A percentile compares a stretch with the other conserved stretches of the same genome.
Conservation (phyloP, 2,797 vertebrate species). For the Alca torda region DNA sequence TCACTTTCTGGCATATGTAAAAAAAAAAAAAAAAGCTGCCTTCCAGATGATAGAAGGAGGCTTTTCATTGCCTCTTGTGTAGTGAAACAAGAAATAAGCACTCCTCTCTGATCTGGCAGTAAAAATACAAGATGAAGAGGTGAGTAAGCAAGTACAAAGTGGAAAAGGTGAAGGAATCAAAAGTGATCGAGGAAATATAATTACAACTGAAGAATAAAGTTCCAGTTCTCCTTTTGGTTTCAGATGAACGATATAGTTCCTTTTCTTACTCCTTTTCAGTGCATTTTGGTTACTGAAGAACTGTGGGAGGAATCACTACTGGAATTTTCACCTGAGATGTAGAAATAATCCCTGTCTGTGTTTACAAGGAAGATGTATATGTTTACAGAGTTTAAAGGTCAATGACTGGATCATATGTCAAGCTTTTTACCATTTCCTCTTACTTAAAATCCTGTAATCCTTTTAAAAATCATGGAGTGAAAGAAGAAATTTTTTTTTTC, state of each 20-base stretch:
- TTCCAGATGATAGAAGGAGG: not conserved
- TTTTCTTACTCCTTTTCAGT: not conserved
- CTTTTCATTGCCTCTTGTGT: not conserved
- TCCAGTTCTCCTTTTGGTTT: not conserved
- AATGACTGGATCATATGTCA: not conserved
- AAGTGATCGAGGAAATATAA: not conserved
- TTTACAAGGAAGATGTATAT: not conserved
- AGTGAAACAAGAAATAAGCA: not conserved
- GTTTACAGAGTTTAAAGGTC: not conserved
- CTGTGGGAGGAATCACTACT: not conserved
- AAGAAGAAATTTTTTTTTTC: not conserved
- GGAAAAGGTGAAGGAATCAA: not conserved
- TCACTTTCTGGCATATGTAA: not conserved
- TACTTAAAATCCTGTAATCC: not conserved
- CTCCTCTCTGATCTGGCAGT: not conserved
- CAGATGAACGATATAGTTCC: not conserved
- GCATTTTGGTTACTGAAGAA: not conserved
- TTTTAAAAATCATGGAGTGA: not conserved
- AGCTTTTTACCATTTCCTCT: not conserved
- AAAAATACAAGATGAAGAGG: not conserved
- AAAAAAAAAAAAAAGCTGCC: not conserved
- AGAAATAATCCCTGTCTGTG: not conserved
- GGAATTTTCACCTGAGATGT: not conserved
- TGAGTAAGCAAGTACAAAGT: not conserved
- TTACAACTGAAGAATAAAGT: not conserved